Base-by-base conservation (phyloP, 2,797 vertebrate species). In the Sparidentex hasta region DNA sequence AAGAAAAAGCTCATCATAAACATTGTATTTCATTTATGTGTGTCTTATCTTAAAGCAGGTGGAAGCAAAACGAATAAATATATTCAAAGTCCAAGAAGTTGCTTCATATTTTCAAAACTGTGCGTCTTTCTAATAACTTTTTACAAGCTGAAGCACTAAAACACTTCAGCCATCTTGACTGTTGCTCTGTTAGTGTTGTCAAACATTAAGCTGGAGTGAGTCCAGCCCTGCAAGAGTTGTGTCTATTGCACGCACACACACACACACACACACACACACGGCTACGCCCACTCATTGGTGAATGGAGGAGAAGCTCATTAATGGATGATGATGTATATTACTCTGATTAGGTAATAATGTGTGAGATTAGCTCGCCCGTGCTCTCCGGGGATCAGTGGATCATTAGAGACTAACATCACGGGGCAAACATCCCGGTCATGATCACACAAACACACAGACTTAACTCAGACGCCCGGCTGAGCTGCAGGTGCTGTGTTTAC, bases 391-490 rank as follows among this genome's bases (percentile, higher is more conserved):
- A 87, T 12, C 52, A 38, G 0, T 1, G 13, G 77, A 14, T 81
- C 84, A 83, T 52, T 51, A 73, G 83, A 71, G 88, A 81, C 51
- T 83, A 58, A 1, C 75, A 75, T 81, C 82, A 77, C 55, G 55
- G 17, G 4, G 50, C 17, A 62, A 55, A 80, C 59, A 54, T 65
- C 71, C 56, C 44, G 44, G 20, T 23, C 52, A 52, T 38, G 7
- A 71, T 72, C 29, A 33, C 71, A 69, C 50, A 61, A 44, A 80
- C 74, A 82, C 0, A 51, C 69, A 66, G 62, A 63, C 61, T 11
- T 11, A n/a, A 14, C 5, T 16, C 1, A 29, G 46, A 68, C 33
- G 14, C 41, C 0, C 1, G 55, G 47, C 55, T n/a, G 59, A 65
- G 13, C 17, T 17, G 43, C 43, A 44, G 11, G 41, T 9, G 41